Evolutionary conservation across 23 tunicate species (phyloP).

Genomic region (Trididemnum clinides): DNA sequence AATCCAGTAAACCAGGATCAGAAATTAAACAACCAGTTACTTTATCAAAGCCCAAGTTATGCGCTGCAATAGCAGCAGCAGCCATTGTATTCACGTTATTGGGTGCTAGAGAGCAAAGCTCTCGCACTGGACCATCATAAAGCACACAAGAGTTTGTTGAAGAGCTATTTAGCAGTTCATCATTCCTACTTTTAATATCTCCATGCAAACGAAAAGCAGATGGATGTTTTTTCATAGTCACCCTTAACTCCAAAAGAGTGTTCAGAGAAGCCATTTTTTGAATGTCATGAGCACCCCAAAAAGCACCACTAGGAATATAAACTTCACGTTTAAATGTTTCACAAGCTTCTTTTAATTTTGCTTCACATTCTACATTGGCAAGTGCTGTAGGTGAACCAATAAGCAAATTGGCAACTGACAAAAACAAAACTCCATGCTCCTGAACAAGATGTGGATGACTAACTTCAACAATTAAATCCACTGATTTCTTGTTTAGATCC

Average conservation of each 20-base stretch:
- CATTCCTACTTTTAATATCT: slow-evolving; percentile 22
- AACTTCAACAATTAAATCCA: slow-evolving; percentile 90
- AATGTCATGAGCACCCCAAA: slow-evolving; percentile 93
- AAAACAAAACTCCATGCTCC: slow-evolving; percentile 56
- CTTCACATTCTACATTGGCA: slow-evolving; percentile 42
- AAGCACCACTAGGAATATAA: slow-evolving; percentile 86
- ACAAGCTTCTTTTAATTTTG: slow-evolving; percentile 37
- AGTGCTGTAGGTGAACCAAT: slow-evolving; percentile 90
- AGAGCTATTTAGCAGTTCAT: neutral
- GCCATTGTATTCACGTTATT: slow-evolving; percentile 97
- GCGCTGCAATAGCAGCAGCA: slow-evolving; percentile 76
- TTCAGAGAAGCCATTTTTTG: slow-evolving; percentile 69
- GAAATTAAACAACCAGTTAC: slow-evolving; percentile 66
- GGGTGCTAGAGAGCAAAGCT: slow-evolving; percentile 86
- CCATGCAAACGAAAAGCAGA: slow-evolving; percentile 53
- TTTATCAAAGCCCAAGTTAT: slow-evolving; percentile 72
- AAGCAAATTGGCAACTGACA: slow-evolving; percentile 55
- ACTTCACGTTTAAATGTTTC: slow-evolving; percentile 20
- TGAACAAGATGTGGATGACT: slow-evolving; percentile 73
- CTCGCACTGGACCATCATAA: slow-evolving; percentile 69
- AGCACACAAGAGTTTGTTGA: slow-evolving; percentile 31
- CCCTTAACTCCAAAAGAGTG: slow-evolving; percentile 38
- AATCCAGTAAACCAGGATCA: slow-evolving; percentile 45
- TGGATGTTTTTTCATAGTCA: slow-evolving; percentile 96
- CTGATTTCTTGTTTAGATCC: slow-evolving; percentile 18